Base-by-base conservation (phyloP, 1,140 invertebrate genomes). In the Drosophila auraria region DNA sequence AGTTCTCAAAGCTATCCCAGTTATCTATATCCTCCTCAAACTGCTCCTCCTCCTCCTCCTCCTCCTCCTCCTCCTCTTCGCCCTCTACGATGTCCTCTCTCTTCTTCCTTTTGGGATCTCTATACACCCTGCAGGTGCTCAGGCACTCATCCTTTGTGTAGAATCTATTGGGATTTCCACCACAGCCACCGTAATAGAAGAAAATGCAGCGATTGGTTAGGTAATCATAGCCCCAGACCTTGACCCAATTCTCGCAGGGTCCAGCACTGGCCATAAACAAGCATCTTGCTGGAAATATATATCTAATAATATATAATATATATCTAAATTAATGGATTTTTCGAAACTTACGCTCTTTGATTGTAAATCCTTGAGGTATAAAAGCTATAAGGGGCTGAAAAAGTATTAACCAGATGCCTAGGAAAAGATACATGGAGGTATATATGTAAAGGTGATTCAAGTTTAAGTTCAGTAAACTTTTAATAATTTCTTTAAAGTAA, bases 91-190 rank as follows among this genome's bases (percentile, higher is more conserved):
- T 36, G 33, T 11, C 20, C 4, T 61, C 30, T 9, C 75, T 61
- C 42, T 62, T 78, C 1, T 11, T n/a, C 5, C 74, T 76, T 2
- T 42, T 40, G 1, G 23, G 15, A 0, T 57, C n/a, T 33, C n/a
- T 60, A 4, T 47, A 9, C 4, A 86, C 82, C 8, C 64, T 56
- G 27, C 83, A 86, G 0, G 62, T 73, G 0, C 44, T 6, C 20
- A 86, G 30, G 54, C 83, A 86, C 12, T 86, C 83, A 0, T 54
- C 30, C 27, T 82, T 68, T 0, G 70, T 72, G 9, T 59, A 62
- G 14, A 86, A 86, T 0, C 82, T 75, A 69, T 86, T 86, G 0
- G 82, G 82, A 76, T 86, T 86, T 2, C 82, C 82, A 3, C 82
- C 82, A 51, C 82, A 86, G n/a, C 83, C 83, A 5, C 80, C 80